phyloP scores from a whole-genome alignment of 2,888 invertebrate species.

The Augiades crinisus region DNA sequence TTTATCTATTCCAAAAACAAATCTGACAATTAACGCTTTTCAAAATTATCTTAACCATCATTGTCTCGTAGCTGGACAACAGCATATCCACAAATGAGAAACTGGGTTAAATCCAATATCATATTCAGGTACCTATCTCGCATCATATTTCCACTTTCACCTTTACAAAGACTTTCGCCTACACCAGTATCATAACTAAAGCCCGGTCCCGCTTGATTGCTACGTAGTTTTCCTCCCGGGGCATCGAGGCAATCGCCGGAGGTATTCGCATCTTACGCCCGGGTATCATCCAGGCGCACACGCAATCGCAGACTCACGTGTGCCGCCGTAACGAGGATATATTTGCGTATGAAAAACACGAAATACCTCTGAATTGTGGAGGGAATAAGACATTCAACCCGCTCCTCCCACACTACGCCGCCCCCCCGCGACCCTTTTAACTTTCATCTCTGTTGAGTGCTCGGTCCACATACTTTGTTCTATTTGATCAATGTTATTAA shows the following conservation, averaged over 20 bases:
- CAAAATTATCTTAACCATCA: too few species aligned
- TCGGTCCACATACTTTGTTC: slow-evolving; percentile 82
- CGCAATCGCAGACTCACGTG: slow-evolving; percentile 79
- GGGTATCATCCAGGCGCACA: slow-evolving; percentile 63
- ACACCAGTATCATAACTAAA: slow-evolving; percentile 3
- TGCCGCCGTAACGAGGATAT: slow-evolving; percentile 79
- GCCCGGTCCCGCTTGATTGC: slow-evolving; percentile 54
- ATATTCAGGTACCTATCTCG: too few species aligned
- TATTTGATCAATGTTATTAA: slow-evolving; percentile 82
- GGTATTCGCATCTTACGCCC: slow-evolving; percentile 46
- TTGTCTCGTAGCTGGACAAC: too few species aligned
- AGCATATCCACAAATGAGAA: too few species aligned
- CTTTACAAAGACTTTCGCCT: neutral
- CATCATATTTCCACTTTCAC: neutral
- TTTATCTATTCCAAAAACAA: too few species aligned
- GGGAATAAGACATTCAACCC: slow-evolving; percentile 81
- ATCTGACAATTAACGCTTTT: too few species aligned
- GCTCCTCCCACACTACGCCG: slow-evolving; percentile 52
- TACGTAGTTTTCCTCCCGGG: slow-evolving; percentile 59
- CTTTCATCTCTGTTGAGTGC: slow-evolving; percentile 82
- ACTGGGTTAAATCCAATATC: too few species aligned
- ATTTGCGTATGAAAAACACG: slow-evolving; percentile 82
- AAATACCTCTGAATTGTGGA: slow-evolving; percentile 81
- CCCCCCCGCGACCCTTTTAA: slow-evolving; percentile 77
- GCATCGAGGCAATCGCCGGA: slow-evolving; percentile 58